Evolutionary conservation across 2,888 invertebrate genomes (phyloP), one percentile per base, ranked within the genome.

Genomic region (Pteria penguin): DNA sequence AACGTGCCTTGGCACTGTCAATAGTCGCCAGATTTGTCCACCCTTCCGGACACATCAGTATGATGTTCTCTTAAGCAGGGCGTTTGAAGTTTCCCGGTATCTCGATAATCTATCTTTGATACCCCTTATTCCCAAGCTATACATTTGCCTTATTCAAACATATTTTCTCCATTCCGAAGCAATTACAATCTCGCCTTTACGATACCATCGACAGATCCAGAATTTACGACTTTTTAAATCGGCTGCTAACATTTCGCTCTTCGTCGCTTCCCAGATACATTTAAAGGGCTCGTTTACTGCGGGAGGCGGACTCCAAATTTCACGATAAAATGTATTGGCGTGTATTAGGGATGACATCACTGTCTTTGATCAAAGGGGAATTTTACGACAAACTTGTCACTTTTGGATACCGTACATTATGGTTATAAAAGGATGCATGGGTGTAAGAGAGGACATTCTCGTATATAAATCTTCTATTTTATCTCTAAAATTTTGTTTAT

Each of bases 81-180:
- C n/a, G 29, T 68, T 68, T 68, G 68, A 68, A 57, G 68, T 68
- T 68, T 57, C 52, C 55, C 52, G 57, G 29, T 31, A 52, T 31
- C 52, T 57, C 57, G 68, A 68, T 68, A 68, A 68, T 68, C 45
- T 68, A 32, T 61, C 58, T 73, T 73, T 73, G 67, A 73, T 68
- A 60, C 67, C 57, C 36, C 33, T 26, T 31, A 45, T 73, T 73
- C 65, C 67, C 55, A 52, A 61, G 67, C 33, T 67, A 58, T 73
- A 68, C 67, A 67, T 67, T 60, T 61, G 29, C 54, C 68, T 60
- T 74, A 62, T 62, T 31, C 36, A 74, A 74, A 74, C 68, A 74
- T 61, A 69, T 69, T 74, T 74, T 68, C 74, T 74, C 74, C 60
- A 74, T 74, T 68, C 55, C 31, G 32, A 32, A 62, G 55, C 74